Conservation (phyloP, 2,797 vertebrate genomes). For the Sebastes nivosus region DNA sequence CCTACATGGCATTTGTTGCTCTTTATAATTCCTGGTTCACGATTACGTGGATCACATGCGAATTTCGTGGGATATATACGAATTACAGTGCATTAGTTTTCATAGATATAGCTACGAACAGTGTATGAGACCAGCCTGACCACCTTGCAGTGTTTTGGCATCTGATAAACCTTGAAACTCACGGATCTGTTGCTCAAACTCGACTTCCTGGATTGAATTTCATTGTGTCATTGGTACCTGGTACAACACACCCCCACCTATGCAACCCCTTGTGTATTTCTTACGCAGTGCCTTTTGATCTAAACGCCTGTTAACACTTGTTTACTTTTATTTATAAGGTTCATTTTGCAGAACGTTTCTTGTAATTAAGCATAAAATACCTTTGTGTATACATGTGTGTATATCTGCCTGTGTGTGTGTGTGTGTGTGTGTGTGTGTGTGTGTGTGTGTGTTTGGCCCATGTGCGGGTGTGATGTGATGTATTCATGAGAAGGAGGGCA, state of each 20-base stretch:
- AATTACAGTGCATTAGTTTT: no score
- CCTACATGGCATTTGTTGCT: no score
- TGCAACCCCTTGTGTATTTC: background rate
- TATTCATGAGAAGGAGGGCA: slow-evolving; percentile 55
- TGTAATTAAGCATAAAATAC: background rate
- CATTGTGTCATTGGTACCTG: background rate
- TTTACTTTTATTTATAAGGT: background rate
- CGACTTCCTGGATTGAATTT: background rate
- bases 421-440: background rate
- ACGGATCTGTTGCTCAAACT: background rate
- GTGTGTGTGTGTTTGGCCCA: slow-evolving; percentile 10
- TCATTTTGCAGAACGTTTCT: background rate
- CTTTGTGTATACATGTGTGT: background rate
- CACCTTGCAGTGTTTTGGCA: background rate
- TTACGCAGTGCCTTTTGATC: background rate
- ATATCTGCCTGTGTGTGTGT: background rate
- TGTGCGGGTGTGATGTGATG: slow-evolving; percentile 47
- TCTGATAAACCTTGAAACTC: background rate
- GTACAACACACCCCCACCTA: background rate
- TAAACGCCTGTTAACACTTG: background rate
- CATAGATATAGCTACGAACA: no score
- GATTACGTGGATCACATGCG: no score
- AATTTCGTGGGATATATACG: no score
- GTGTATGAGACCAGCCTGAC: no score
- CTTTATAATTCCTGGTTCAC: no score